Evolutionary conservation across 1,140 invertebrate genomes (phyloP).

Genomic region (Heliothis subflexa): DNA sequence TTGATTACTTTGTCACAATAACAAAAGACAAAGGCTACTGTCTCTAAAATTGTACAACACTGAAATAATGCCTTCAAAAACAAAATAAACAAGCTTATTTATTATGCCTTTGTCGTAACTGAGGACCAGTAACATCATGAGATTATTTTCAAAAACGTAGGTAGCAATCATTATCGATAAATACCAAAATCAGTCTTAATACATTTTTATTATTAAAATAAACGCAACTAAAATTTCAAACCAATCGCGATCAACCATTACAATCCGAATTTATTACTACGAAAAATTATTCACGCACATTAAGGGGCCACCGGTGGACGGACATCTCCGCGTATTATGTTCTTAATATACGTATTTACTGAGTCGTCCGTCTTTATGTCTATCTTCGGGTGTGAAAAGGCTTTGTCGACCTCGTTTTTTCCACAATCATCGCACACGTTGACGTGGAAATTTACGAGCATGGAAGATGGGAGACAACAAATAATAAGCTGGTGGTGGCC

Average conservation of each 20-base stretch:
- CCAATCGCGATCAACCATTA: conserved; percentile 81
- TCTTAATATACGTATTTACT: conserved; percentile 67
- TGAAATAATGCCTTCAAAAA: conserved; percentile 67
- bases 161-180: conserved; percentile 67
- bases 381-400: conserved; percentile 78
- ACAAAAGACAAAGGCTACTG: conserved; percentile 17
- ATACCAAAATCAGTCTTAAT: conserved; percentile 68
- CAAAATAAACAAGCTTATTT: conserved; percentile 72
- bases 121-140: conserved; percentile 66
- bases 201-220: conserved; percentile 77
- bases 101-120: conserved; percentile 66
- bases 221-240: conserved; percentile 75
- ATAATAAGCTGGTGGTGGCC: conserved; percentile 79
- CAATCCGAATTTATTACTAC: conserved; percentile 85
- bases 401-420: conserved; percentile 81
- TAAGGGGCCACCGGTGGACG: conserved; percentile 67
- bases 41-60: conserved; percentile 56
- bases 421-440: conserved; percentile 84
- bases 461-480: conserved; percentile 84
- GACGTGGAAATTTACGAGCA: conserved; percentile 85
- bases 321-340: conserved; percentile 62
- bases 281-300: conserved; percentile 84
- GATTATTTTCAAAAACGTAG: conserved; percentile 64
- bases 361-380: conserved; percentile 72
- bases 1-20: conserved; percentile 29